phyloP scores from a whole-genome alignment of 2,797 vertebrate genomes.

The Anguilla pacifica region DNA sequence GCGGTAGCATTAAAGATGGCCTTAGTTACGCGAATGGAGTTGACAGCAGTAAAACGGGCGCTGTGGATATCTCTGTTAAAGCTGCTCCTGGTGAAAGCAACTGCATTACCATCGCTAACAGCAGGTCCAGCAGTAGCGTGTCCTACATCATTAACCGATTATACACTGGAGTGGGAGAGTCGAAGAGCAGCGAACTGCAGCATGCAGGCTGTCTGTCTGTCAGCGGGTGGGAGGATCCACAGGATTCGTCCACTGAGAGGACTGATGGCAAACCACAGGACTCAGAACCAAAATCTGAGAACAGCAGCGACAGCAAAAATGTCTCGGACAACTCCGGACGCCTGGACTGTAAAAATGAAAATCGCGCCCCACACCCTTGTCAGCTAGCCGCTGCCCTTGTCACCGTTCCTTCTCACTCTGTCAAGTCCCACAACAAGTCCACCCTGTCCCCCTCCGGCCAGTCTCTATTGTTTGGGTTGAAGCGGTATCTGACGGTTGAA shows the following conservation, averaged over 20 bases:
- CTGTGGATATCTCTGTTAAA: conserved; percentile 33
- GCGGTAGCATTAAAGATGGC: neutral
- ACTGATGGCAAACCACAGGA: conserved; percentile 1
- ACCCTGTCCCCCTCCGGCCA: conserved; percentile 25
- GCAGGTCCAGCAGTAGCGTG: conserved; percentile 31
- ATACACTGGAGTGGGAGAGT: conserved; percentile 30
- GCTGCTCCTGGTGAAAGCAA: conserved; percentile 40
- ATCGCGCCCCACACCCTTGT: neutral
- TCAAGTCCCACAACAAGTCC: conserved; percentile 26
- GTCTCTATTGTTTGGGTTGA: conserved; percentile 58
- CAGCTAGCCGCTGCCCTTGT: conserved; percentile 13
- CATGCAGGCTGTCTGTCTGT: conserved; percentile 22
- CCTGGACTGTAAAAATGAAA: conserved; percentile 36
- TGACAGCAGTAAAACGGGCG: conserved; percentile 27
- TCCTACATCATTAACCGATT: conserved; percentile 33
- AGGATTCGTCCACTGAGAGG: neutral
- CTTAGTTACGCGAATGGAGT: neutral
- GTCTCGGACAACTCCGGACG: conserved; percentile 47
- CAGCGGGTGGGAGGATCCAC: conserved; percentile 17
- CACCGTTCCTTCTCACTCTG: conserved; percentile 41
- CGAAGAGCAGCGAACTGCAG: conserved; percentile 24
- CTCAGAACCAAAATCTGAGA: conserved; percentile 24
- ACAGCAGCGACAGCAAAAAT: conserved; percentile 38
- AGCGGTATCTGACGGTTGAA: conserved; percentile 71
- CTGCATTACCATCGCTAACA: conserved; percentile 27